phyloP scores from a whole-genome alignment of 2,888 invertebrate genomes.

The Teleogryllus oceanicus region DNA sequence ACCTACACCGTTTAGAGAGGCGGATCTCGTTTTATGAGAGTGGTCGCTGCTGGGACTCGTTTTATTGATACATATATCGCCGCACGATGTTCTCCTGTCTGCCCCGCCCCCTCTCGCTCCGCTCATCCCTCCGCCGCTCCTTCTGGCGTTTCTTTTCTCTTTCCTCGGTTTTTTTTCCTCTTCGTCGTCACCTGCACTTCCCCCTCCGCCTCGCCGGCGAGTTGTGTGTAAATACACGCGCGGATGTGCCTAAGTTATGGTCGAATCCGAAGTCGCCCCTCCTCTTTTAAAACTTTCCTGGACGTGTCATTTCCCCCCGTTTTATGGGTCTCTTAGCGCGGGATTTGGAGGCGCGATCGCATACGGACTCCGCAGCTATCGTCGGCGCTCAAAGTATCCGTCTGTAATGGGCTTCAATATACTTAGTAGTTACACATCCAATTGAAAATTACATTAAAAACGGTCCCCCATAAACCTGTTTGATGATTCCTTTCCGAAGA shows the following conservation, averaged over 20 bases:
- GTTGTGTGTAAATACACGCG: not conserved
- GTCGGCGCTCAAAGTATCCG: no score
- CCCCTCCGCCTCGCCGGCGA: no score
- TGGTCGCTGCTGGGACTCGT: no score
- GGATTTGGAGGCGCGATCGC: not conserved
- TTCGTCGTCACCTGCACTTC: not conserved
- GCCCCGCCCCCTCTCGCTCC: not conserved
- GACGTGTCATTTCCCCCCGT: not conserved
- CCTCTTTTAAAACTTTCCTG: not conserved
- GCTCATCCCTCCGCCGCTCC: not conserved
- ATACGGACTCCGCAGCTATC: no score
- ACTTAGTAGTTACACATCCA: constrained; percentile 2
- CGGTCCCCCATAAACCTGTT: not conserved
- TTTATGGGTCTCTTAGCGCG: not conserved
- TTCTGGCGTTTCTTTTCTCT: not conserved
- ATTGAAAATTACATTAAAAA: constrained; percentile 18
- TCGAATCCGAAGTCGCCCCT: not conserved
- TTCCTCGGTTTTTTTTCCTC: not conserved
- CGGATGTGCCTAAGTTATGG: not conserved
- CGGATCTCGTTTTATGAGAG: not conserved
- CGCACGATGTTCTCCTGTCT: not conserved
- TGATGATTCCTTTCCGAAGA: not conserved
- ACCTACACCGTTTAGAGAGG: not conserved
- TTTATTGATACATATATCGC: not conserved
- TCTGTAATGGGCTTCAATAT: not conserved